Percentiles rank a stretch among this genome's conserved stretches.
phyloP scores from a whole-genome alignment of 2,113 vertebrate species.

The Elaphurus davidianus region DNA sequence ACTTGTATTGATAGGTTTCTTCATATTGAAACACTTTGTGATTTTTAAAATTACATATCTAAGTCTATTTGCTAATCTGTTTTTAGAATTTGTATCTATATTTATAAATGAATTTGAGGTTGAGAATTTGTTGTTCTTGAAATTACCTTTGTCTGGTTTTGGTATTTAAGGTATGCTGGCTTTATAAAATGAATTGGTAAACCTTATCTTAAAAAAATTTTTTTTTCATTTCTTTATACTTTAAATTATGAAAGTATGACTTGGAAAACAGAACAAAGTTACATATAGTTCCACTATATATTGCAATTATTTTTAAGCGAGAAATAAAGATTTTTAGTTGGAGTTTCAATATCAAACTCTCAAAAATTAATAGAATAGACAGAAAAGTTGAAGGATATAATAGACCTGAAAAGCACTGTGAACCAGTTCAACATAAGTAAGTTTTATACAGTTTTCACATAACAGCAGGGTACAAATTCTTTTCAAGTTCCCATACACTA shows the following conservation, averaged over 20 bases:
- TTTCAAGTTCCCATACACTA: neutral
- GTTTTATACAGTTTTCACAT: neutral
- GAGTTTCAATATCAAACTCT: neutral
- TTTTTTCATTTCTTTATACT: neutral
- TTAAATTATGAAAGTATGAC: neutral
- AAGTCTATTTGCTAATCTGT: slow-evolving; percentile 14
- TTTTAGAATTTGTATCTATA: neutral
- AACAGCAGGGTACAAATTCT: neutral
- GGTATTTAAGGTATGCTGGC: neutral
- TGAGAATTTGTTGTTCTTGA: neutral
- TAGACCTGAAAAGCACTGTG: neutral
- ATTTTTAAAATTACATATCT: neutral
- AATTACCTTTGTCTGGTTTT: neutral
- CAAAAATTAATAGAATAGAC: neutral
- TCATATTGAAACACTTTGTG: neutral
- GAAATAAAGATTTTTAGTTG: neutral
- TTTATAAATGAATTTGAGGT: neutral
- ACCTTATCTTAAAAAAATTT: neutral
- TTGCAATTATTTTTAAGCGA: neutral
- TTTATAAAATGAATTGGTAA: neutral
- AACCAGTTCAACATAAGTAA: neutral
- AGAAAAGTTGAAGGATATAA: neutral
- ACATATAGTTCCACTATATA: neutral
- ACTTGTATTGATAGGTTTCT: neutral
- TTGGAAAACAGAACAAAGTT: neutral